Conservation (phyloP, 2,113 vertebrate genomes). For the Bubo scandiacus region DNA sequence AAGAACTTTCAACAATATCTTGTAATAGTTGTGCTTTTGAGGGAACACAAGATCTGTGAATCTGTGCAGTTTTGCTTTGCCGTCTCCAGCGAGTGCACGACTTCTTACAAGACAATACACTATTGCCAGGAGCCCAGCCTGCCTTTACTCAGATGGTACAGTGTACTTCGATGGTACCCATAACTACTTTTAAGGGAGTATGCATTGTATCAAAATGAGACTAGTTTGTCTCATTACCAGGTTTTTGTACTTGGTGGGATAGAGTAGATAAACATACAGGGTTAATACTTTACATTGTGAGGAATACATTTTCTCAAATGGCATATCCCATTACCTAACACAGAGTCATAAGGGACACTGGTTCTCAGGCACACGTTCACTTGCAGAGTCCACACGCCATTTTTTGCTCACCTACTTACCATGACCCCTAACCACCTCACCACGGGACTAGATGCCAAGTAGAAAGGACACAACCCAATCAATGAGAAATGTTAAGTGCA, state of each 20-base stretch:
- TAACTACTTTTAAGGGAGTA: background rate
- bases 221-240: background rate
- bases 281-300: background rate
- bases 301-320: background rate
- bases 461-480: background rate
- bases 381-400: background rate
- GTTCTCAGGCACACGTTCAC: background rate
- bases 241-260: background rate
- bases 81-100: fast-evolving
- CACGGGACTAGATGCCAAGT: background rate
- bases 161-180: background rate
- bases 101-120: background rate
- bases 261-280: background rate
- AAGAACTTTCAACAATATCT: background rate
- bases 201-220: background rate
- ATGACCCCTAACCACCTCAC: background rate
- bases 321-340: background rate
- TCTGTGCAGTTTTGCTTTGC: background rate
- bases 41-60: background rate
- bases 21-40: background rate
- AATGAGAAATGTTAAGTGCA: background rate
- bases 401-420: background rate
- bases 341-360: background rate
- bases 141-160: background rate
- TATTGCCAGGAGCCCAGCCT: background rate